phyloP scores from a whole-genome alignment of 1,140 invertebrate genomes.

The Drosophila parabipectinata region DNA sequence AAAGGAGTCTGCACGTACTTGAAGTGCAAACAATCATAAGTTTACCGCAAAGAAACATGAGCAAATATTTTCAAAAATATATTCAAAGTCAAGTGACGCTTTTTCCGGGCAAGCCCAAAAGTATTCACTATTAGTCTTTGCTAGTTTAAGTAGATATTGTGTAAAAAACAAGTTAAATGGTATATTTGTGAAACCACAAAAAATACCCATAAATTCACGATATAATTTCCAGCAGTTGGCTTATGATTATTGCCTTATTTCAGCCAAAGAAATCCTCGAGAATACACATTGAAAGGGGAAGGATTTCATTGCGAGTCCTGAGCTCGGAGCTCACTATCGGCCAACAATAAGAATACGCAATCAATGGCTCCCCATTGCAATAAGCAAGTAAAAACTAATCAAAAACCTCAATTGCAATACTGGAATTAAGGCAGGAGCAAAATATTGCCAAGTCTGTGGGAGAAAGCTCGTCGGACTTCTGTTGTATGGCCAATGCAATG shows the following conservation, averaged over 20 bases:
- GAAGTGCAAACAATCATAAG: slow-evolving; percentile 61
- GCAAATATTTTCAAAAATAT: slow-evolving; percentile 1
- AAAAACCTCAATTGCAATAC: slow-evolving; percentile 64
- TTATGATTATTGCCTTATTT: slow-evolving; percentile 24
- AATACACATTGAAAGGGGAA: slow-evolving; percentile 25
- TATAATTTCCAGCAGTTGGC: neutral
- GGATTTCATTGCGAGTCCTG: slow-evolving; percentile 9
- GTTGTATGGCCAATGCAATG: slow-evolving; percentile 40
- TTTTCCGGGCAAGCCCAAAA: slow-evolving; percentile 16
- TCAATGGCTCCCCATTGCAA: slow-evolving; percentile 43
- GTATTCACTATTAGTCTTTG: slow-evolving; percentile 12
- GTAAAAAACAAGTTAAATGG: neutral
- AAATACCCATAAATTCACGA: neutral
- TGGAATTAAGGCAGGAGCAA: slow-evolving; percentile 42
- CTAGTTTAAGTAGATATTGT: neutral
- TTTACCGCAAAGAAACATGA: slow-evolving; percentile 21
- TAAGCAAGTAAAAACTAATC: slow-evolving; percentile 63
- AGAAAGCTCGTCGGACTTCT: slow-evolving; percentile 37
- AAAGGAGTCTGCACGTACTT: slow-evolving; percentile 56
- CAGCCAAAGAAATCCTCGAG: slow-evolving; percentile 13
- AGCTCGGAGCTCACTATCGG: neutral
- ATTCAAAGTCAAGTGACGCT: neutral
- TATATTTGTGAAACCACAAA: neutral
- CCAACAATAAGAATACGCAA: slow-evolving; percentile 45
- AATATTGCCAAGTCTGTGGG: slow-evolving; percentile 60